Base-by-base conservation (phyloP, 2,113 vertebrate species). In the Tichodroma muraria region DNA sequence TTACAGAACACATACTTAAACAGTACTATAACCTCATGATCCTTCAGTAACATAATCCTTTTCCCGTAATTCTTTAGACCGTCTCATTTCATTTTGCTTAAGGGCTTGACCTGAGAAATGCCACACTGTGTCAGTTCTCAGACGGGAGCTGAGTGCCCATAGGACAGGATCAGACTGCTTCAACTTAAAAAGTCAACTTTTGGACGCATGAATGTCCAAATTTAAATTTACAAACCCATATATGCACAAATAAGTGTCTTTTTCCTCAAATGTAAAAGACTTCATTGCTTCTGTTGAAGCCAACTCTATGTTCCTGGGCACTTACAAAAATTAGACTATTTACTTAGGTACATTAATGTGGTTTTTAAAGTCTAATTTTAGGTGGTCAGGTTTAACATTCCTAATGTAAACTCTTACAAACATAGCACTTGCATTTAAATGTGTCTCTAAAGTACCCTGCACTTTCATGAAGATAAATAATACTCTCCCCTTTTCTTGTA, bases 41-140 rank as follows among this genome's bases (percentile, higher is more conserved):
- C 75, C 60, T 93, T 64, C 60, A 80, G 42, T 72, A 83, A 82
- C 1, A 2, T 37, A 87, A 92, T 61, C n/a, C 38, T 79, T 94
- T 80, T 73, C 44, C 63, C 42, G 15, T 30, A 78, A 71, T 66
- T 66, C 61, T 90, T 72, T 8, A 65, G 52, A 80, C n/a, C 4
- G 4, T 59, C 79, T 80, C 33, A 87, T 90, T 92, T 86, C 22
- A 70, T 92, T 75, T 90, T 78, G 93, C 65, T 76, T 66, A 40
- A 91, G 54, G n/a, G 52, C 56, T 63, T 90, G 71, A 85, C 68
- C 75, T 60, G 35, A 89, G 69, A 92, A 81, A 76, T 42, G 45
- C 47, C 65, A 68, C 60, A 79, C 45, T 44, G 47, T 44, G 47
- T 44, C 40, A 38, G 59, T 30, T 81, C 66, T 85, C 18, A 19